Percentiles rank a stretch among this genome's conserved stretches.
These are phyloP conservation scores for Strigamia maritima DNA, from an alignment of 2,888 invertebrate genomes.

Conservation along the genomic window DNA sequence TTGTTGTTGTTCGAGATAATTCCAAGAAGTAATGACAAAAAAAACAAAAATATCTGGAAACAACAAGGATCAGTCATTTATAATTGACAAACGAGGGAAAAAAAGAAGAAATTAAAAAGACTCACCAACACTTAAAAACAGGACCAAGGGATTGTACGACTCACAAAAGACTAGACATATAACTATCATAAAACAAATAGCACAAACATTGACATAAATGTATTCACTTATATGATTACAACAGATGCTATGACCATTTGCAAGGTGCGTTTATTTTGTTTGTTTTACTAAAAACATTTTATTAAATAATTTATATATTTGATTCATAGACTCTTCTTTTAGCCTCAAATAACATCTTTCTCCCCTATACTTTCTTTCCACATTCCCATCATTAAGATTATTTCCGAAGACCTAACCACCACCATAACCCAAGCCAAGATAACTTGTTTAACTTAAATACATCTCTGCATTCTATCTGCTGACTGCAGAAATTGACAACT, in stretches of 20 bases:
- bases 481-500: slow-evolving; percentile 7
- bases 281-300: too few species aligned
- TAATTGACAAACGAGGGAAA: slow-evolving; percentile 25
- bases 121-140: slow-evolving; percentile 32
- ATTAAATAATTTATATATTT: too few species aligned
- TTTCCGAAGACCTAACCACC: neutral
- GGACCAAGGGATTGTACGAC: slow-evolving; percentile 34
- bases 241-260: neutral
- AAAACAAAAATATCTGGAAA: slow-evolving; percentile 6
- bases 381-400: neutral
- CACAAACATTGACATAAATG: slow-evolving; percentile 28
- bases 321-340: neutral
- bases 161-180: slow-evolving; percentile 29
- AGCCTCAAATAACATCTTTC: neutral
- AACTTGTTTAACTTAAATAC: neutral
- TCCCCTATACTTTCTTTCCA: neutral
- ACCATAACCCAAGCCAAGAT: neutral
- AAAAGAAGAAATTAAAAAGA: slow-evolving; percentile 23
- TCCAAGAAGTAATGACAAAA: neutral
- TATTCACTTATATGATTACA: neutral
- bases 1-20: neutral
- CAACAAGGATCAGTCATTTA: slow-evolving; percentile 32
- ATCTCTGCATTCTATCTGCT: slow-evolving; percentile 25
- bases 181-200: slow-evolving; percentile 6
- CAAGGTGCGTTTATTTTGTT: neutral